Conservation (phyloP, 2,113 vertebrate genomes). For the Indicator maculatus region DNA sequence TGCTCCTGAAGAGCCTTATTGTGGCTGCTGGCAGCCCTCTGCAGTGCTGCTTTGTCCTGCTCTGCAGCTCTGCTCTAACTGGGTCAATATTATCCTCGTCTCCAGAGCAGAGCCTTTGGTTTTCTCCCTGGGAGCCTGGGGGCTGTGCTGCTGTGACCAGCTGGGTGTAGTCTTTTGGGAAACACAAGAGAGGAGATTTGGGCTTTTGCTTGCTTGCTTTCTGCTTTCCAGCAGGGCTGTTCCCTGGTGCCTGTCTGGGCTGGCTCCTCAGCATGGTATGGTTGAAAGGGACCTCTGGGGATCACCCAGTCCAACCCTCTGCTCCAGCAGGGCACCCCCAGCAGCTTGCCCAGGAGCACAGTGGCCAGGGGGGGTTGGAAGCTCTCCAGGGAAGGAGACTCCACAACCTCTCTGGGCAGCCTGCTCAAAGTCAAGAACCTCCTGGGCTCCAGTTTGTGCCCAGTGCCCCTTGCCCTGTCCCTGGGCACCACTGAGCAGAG, state of each 20-base stretch:
- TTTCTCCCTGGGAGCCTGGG: conserved; percentile 25
- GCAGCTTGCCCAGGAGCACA: too few relatives aligned
- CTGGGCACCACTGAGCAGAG: too few relatives aligned
- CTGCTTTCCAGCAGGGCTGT: background rate
- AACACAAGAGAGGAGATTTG: background rate
- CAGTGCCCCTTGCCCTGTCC: too few relatives aligned
- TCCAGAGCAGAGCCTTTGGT: background rate
- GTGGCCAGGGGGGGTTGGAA: too few relatives aligned
- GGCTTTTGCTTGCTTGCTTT: background rate
- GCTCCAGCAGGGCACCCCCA: too few relatives aligned
- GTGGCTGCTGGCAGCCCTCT: background rate
- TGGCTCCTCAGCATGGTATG: background rate
- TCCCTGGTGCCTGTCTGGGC: background rate
- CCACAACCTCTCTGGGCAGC: too few relatives aligned
- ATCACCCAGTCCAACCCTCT: too few relatives aligned
- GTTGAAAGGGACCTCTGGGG: too few relatives aligned
- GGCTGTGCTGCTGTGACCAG: background rate
- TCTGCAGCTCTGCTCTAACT: conserved; percentile 40
- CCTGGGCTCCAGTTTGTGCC: too few relatives aligned
- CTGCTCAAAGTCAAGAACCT: too few relatives aligned
- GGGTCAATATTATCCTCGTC: conserved; percentile 7
- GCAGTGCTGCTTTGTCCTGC: background rate
- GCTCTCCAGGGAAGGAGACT: too few relatives aligned
- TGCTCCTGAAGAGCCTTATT: background rate
- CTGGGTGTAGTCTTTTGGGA: background rate